Percentiles rank a stretch among this genome's conserved stretches.
These are phyloP conservation scores for Sternarchorhynchus goeldii DNA, from an alignment of 2,797 vertebrate species.

Conservation along the genomic window DNA sequence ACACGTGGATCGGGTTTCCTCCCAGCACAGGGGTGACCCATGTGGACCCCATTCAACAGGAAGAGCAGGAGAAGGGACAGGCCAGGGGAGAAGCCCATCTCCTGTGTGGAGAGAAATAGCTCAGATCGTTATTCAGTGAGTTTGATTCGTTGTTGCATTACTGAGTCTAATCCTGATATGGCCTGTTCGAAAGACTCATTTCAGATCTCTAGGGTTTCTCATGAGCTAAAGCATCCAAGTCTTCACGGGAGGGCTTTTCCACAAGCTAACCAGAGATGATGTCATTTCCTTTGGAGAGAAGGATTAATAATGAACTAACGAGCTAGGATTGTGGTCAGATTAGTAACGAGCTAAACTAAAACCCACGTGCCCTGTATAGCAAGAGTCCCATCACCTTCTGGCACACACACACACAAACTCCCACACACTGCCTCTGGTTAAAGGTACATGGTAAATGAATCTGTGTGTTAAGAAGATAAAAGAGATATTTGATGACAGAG, in stretches of 20 bases:
- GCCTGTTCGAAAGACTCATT: neutral
- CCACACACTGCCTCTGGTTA: constrained; percentile 31
- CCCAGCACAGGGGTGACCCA: constrained; percentile 40
- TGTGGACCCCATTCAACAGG: constrained; percentile 10
- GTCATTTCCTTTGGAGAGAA: constrained; percentile 44
- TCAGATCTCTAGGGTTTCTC: constrained; percentile 18
- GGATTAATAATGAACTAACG: constrained; percentile 21
- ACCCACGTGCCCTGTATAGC: constrained; percentile 19
- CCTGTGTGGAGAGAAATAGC: neutral
- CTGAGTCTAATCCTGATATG: too few relatives aligned
- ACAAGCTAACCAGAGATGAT: constrained; percentile 23
- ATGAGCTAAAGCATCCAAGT: constrained; percentile 41
- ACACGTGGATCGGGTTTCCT: constrained; percentile 32
- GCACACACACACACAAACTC: constrained; percentile 1
- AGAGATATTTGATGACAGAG: constrained; percentile 11
- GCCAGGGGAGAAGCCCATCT: neutral
- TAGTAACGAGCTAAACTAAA: constrained; percentile 23
- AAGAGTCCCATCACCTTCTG: too few relatives aligned
- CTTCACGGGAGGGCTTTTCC: constrained; percentile 21
- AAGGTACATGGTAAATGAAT: constrained; percentile 29
- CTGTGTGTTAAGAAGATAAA: constrained; percentile 37
- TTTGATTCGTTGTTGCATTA: too few relatives aligned
- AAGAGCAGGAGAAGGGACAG: neutral
- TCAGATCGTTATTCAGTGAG: too few relatives aligned
- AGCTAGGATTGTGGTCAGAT: neutral